Evolutionary conservation across 2,113 vertebrate genomes (phyloP).

Genomic region (Lamprotornis superbus): DNA sequence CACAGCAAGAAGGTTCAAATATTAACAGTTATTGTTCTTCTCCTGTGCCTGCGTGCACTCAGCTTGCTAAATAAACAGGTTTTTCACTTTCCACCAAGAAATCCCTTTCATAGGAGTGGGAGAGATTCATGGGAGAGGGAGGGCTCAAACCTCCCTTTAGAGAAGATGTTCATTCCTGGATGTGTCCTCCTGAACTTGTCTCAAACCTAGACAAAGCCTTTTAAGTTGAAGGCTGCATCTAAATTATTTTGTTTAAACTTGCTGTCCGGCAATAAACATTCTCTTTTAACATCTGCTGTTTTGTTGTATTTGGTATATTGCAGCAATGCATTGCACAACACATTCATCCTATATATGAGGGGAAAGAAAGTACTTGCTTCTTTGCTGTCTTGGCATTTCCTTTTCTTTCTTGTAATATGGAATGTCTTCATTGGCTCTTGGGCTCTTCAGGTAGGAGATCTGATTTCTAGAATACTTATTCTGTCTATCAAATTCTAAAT

Average conservation of each 20-base stretch:
- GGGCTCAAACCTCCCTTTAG: not conserved
- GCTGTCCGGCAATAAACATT: not conserved
- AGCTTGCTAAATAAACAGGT: not conserved
- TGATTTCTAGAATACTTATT: not conserved
- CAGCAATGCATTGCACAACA: not conserved
- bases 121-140: not conserved
- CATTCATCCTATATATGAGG: not conserved
- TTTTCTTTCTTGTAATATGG: not conserved
- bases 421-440: not conserved
- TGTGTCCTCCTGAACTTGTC: not conserved
- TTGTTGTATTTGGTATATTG: not conserved
- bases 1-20: not conserved
- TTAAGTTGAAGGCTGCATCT: not conserved
- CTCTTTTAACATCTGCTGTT: not conserved
- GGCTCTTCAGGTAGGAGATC: not conserved
- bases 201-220: not conserved
- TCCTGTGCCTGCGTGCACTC: not conserved
- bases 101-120: not conserved
- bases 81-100: not conserved
- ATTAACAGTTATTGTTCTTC: not conserved
- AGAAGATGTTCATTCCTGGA: not conserved
- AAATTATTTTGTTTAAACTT: not conserved
- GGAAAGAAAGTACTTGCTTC: not conserved
- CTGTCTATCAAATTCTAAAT: not conserved
- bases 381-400: not conserved